phyloP scores from a whole-genome alignment of 2,113 vertebrate species.

The Odobenus rosmarus region DNA sequence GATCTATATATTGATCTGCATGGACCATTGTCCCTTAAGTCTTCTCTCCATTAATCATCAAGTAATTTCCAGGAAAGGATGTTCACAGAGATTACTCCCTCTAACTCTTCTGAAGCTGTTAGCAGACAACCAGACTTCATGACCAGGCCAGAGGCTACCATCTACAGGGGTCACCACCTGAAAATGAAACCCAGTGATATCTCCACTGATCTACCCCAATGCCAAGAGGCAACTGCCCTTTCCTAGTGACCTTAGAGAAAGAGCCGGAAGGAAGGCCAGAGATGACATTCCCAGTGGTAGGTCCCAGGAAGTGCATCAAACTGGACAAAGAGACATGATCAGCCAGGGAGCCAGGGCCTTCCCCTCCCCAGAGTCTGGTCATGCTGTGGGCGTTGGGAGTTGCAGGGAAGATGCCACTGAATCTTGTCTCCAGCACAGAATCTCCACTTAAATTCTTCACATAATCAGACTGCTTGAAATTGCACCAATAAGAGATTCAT shows the following conservation, averaged over 20 bases:
- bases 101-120: neutral
- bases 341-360: neutral
- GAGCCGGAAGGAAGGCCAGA: neutral
- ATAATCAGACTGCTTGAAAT: slow-evolving; percentile 37
- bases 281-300: neutral
- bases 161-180: neutral
- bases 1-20: slow-evolving; percentile 72
- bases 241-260: neutral
- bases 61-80: slow-evolving; percentile 60
- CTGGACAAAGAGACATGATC: neutral
- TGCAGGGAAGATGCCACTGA: neutral
- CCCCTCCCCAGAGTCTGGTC: neutral
- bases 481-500: slow-evolving; percentile 23
- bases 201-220: neutral
- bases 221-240: neutral
- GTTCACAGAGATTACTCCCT: neutral
- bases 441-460: slow-evolving; percentile 15
- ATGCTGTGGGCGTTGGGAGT: neutral
- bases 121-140: neutral
- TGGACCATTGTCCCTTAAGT: slow-evolving; percentile 43
- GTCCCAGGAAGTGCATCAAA: neutral
- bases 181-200: neutral
- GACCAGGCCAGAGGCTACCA: neutral
- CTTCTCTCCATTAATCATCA: slow-evolving; percentile 67
- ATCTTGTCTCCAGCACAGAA: neutral